phyloP scores from a whole-genome alignment of 2,888 invertebrate species.

The Machimus rusticus region DNA sequence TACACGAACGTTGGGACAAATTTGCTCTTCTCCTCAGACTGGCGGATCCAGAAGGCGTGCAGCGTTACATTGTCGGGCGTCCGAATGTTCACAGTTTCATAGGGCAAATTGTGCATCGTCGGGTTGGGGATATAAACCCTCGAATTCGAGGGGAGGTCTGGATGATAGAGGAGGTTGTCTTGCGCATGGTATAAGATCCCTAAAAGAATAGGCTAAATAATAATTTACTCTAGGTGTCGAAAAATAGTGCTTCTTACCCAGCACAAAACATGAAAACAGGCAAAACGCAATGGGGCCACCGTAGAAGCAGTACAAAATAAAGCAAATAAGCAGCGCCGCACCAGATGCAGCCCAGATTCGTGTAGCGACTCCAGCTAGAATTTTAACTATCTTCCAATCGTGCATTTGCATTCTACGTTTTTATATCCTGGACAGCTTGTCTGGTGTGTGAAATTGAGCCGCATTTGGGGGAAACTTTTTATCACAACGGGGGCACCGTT shows the following conservation, averaged over 20 bases:
- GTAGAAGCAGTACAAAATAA: slow-evolving; percentile 83
- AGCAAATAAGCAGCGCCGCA: slow-evolving; percentile 75
- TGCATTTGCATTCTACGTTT: slow-evolving; percentile 20
- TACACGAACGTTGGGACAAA: slow-evolving; percentile 85
- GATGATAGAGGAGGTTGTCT: slow-evolving; percentile 86
- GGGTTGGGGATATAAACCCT: slow-evolving; percentile 88
- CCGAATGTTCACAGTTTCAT: slow-evolving; percentile 81
- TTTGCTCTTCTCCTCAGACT: slow-evolving; percentile 72
- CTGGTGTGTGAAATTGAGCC: background rate
- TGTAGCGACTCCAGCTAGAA: slow-evolving; percentile 47
- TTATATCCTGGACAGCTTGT: background rate
- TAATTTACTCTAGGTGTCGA: background rate
- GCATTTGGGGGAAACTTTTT: background rate
- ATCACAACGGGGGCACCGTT: background rate
- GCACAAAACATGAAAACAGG: slow-evolving; percentile 73
- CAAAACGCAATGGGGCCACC: slow-evolving; percentile 77
- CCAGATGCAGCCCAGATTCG: slow-evolving; percentile 82
- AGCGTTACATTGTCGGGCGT: slow-evolving; percentile 79
- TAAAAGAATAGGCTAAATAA: slow-evolving; percentile 59
- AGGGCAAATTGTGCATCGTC: slow-evolving; percentile 83
- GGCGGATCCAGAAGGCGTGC: slow-evolving; percentile 83
- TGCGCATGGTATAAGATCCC: slow-evolving; percentile 86
- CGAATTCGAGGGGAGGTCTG: slow-evolving; percentile 88
- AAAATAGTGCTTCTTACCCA: slow-evolving; percentile 67
- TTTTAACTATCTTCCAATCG: slow-evolving; percentile 48